Conservation (phyloP, 2,888 invertebrate species). For the Elegia similella region DNA sequence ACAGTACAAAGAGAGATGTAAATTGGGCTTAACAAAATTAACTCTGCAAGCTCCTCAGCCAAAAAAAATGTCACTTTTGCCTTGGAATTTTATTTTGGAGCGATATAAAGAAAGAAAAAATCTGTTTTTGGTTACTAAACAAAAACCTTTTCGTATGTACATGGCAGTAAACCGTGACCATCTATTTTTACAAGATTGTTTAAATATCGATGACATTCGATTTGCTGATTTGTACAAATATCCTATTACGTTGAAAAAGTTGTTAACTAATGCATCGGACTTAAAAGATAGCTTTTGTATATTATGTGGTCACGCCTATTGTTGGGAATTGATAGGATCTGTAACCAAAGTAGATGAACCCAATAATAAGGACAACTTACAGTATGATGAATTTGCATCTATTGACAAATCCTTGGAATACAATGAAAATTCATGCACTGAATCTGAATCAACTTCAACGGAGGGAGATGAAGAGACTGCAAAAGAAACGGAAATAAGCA, state of each 20-base stretch:
- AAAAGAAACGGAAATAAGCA: neutral
- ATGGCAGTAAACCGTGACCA: constrained; percentile 54
- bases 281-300: constrained; percentile 65
- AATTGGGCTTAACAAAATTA: constrained; percentile 41
- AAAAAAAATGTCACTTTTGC: constrained; percentile 55
- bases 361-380: constrained; percentile 17
- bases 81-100: constrained; percentile 63
- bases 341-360: constrained; percentile 50
- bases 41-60: constrained; percentile 49
- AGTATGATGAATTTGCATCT: neutral
- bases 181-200: constrained; percentile 52
- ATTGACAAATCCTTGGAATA: constrained; percentile 1
- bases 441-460: neutral
- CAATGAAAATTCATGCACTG: constrained; percentile 9
- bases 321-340: constrained; percentile 71
- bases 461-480: neutral
- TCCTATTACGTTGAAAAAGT: constrained; percentile 61
- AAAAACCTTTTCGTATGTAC: constrained; percentile 58
- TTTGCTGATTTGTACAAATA: constrained; percentile 58
- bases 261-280: constrained; percentile 55
- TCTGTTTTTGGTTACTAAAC: constrained; percentile 54
- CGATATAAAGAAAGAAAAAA: constrained; percentile 63
- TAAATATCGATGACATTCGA: constrained; percentile 59
- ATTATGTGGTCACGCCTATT: constrained; percentile 58
- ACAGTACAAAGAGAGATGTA: constrained; percentile 49